Percentiles rank a stretch among this genome's conserved stretches.
These are phyloP conservation scores for Shinisaurus crocodilurus DNA, from an alignment of 2,113 vertebrate species.

Conservation along the genomic window DNA sequence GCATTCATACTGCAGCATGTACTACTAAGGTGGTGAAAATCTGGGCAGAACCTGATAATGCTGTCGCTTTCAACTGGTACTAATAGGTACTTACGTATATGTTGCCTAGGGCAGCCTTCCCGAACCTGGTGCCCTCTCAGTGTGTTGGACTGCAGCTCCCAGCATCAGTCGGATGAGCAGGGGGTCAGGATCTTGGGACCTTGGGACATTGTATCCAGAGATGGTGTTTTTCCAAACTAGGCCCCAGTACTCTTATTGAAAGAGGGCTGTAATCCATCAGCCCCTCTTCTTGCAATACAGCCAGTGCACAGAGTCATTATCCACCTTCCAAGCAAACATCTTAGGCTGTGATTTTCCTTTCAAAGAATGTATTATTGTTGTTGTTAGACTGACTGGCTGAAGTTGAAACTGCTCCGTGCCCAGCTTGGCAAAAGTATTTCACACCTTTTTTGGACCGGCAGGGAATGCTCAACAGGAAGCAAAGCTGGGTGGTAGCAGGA, in stretches of 20 bases:
- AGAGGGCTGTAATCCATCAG: neutral
- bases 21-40: neutral
- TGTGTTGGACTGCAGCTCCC: too few relatives aligned
- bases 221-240: neutral
- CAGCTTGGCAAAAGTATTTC: neutral
- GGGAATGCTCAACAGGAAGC: neutral
- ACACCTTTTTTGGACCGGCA: neutral
- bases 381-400: neutral
- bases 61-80: neutral
- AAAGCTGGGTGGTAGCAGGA: neutral
- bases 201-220: neutral
- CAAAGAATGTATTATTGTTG: neutral
- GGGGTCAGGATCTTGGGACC: neutral
- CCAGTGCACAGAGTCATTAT: too few relatives aligned
- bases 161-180: neutral
- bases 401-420: neutral
- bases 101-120: neutral
- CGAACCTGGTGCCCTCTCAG: neutral
- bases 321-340: too few relatives aligned
- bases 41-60: neutral
- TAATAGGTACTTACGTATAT: too few relatives aligned
- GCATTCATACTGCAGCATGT: neutral
- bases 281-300: too few relatives aligned
- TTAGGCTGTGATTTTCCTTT: too few relatives aligned
- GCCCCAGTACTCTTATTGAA: neutral